Evolutionary conservation across 2,888 invertebrate genomes (phyloP).

Genomic region (Entomobrya proxima): DNA sequence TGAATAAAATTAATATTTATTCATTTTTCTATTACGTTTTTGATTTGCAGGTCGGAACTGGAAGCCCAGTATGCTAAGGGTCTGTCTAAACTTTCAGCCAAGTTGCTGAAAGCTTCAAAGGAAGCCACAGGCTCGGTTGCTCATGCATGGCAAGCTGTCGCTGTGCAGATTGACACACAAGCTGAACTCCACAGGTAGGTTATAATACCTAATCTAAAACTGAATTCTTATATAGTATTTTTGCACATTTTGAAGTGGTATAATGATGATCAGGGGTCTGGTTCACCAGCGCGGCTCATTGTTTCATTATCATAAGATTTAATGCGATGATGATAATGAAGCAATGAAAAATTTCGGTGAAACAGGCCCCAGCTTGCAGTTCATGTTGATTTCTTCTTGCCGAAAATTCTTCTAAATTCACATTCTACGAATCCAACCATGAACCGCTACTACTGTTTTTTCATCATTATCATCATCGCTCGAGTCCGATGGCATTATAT

Average conservation of each 20-base stretch:
- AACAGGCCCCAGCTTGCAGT: too few species aligned
- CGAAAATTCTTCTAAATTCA: too few species aligned
- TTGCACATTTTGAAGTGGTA: neutral
- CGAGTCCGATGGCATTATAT: too few species aligned
- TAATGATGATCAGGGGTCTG: too few species aligned
- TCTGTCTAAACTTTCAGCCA: constrained; percentile 89
- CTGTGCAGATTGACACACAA: constrained; percentile 93
- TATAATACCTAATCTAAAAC: neutral
- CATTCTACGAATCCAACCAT: too few species aligned
- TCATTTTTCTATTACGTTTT: constrained; percentile 76
- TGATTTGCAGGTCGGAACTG: constrained; percentile 94
- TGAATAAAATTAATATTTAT: neutral
- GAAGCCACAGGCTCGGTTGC: constrained; percentile 83
- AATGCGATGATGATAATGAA: too few species aligned
- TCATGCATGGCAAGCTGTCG: constrained; percentile 94
- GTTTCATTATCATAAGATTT: too few species aligned
- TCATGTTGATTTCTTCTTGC: too few species aligned
- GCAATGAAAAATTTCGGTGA: too few species aligned
- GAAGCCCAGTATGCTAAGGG: constrained; percentile 94
- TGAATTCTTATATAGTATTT: neutral
- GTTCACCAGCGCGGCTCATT: too few species aligned
- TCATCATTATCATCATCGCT: too few species aligned
- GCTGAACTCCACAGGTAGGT: constrained; percentile 90
- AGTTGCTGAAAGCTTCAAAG: constrained; percentile 86
- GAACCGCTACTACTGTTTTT: too few species aligned